phyloP scores from a whole-genome alignment of 2,888 invertebrate species.

The Drosophila atripex region DNA sequence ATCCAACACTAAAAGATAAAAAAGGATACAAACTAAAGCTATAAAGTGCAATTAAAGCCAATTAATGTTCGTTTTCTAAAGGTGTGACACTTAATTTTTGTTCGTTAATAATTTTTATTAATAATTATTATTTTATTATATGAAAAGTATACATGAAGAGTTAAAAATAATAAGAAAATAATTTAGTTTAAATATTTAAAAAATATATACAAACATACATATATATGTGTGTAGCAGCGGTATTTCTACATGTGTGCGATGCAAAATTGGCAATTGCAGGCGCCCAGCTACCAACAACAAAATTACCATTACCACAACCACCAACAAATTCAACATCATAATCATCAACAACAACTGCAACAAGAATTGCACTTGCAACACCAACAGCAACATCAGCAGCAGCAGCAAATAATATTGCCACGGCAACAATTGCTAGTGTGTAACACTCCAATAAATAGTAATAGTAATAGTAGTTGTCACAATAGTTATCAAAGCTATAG shows the following conservation, averaged over 20 bases:
- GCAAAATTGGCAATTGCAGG: constrained; percentile 81
- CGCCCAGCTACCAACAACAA: constrained; percentile 72
- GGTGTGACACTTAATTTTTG: not conserved
- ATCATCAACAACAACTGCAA: constrained; percentile 28
- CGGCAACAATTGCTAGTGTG: constrained; percentile 25
- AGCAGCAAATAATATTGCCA: constrained; percentile 46
- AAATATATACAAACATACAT: constrained; percentile 37
- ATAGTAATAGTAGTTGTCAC: constrained; percentile 47
- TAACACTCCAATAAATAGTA: constrained; percentile 53
- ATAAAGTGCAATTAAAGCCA: constrained; percentile 6
- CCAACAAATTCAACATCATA: constrained; percentile 45
- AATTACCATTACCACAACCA: constrained; percentile 47
- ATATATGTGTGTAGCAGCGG: constrained; percentile 22
- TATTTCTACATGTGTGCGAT: constrained; percentile 70
- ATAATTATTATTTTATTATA: no score
- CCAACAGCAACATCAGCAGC: constrained; percentile 41
- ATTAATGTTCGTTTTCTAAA: not conserved
- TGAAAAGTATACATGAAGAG: constrained; percentile 1
- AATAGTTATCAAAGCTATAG: constrained; percentile 36
- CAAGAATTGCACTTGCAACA: constrained; percentile 46
- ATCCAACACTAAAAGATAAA: not conserved
- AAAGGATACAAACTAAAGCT: constrained; percentile 1
- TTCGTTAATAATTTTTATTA: no score
- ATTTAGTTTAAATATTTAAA: not conserved
- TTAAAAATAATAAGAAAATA: not conserved